Evolutionary conservation across 2,888 invertebrate genomes (phyloP), one percentile per base, ranked within the genome.

Genomic region (Eilema sororculum): DNA sequence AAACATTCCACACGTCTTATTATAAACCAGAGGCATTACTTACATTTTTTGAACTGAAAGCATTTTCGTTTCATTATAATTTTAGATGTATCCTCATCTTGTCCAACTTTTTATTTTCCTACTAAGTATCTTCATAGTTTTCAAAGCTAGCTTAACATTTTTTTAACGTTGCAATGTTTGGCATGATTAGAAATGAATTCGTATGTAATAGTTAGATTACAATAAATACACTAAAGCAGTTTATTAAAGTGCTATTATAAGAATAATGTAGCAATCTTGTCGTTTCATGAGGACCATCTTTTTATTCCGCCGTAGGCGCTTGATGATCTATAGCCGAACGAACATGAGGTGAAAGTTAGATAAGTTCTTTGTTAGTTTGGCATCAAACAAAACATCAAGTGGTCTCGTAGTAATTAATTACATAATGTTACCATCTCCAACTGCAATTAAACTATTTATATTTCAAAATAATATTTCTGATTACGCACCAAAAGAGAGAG

Each of bases 1-100:
- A 52, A 88, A 90, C 88, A 90, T 90, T 89, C 87, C 87, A 79
- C 80, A 78, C 80, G 85, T 87, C 86, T 90, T 89, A 89, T 90
- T 90, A 90, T 87, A 84, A 87, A 88, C 86, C 84, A 83, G 81
- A 86, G 83, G 85, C 83, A 88, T 86, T 88, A 86, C 87, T 84
- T 88, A 85, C 86, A 85, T 87, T 85, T 86, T 85, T 85, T 87
- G 87, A 86, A 84, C 83, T 83, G 83, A 84, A 41, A 82, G 82
- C 80, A 84, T 88, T 89, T 88, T 86, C 81, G 86, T 84, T 84
- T 84, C 86, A 87, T 88, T 87, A 87, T 87, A 87, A 88, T 86
- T 85, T 84, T 80, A 81, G 81, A 83, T 81, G 83, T 81, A 82
- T 80, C 84, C 82, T 75, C 80, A 81, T 79, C 77, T 81, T 87